Conservation (phyloP, 37 sponge, comb jelly and placozoan genomes). For the Oscarella lobularis region DNA sequence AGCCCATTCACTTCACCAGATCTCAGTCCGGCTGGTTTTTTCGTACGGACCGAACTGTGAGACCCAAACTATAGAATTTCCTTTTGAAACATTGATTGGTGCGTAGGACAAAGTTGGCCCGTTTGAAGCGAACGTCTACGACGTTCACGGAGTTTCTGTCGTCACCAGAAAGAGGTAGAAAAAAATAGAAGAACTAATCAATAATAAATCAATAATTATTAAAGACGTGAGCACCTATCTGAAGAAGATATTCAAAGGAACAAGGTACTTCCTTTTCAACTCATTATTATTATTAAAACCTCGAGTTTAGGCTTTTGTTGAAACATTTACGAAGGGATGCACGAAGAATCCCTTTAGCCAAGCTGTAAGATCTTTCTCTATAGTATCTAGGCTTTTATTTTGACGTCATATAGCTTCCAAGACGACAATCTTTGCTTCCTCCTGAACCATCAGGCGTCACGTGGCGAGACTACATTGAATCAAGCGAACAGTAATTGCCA, state of each 20-base stretch:
- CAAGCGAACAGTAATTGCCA: no score
- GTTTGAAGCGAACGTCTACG: constrained; percentile 61
- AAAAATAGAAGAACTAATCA: no score
- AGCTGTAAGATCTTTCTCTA: no score
- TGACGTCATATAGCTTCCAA: no score
- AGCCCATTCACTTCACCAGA: constrained; percentile 60
- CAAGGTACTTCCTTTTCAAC: no score
- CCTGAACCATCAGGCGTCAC: no score
- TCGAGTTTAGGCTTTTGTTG: not conserved
- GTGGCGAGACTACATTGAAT: no score
- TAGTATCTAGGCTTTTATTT: no score
- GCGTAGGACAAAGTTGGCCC: constrained; percentile 58
- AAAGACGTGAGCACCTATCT: constrained; percentile 67
- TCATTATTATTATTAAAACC: no score
- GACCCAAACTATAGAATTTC: constrained; percentile 8
- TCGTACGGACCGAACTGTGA: constrained; percentile 39
- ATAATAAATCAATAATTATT: no score
- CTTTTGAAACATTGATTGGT: not conserved
- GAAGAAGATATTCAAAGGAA: constrained; percentile 55
- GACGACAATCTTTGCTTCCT: no score
- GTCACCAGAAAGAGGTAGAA: constrained; percentile 69
- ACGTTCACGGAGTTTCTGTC: constrained; percentile 55
- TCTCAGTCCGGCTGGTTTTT: constrained; percentile 69
- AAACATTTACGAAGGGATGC: not conserved
- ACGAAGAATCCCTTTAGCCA: no score